These are phyloP conservation scores for Aphrophora alni DNA, from an alignment of 2,888 invertebrate species.

Conservation along the genomic window DNA sequence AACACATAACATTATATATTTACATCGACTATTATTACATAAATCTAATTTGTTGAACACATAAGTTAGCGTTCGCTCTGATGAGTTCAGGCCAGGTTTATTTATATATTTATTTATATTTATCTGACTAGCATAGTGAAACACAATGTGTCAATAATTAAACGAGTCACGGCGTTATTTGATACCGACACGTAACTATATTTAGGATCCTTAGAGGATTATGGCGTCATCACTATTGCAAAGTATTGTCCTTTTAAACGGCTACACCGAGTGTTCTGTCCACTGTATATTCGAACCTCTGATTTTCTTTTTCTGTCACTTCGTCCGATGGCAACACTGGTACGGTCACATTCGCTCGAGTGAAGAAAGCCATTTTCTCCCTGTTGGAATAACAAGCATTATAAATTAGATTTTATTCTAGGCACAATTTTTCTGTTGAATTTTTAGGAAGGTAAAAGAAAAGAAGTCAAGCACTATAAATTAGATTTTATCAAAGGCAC, in stretches of 20 bases:
- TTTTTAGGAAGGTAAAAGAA: too few relatives aligned
- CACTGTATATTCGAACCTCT: constrained; percentile 59
- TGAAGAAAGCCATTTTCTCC: constrained; percentile 97
- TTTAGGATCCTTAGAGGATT: constrained; percentile 6
- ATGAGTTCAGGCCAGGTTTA: constrained; percentile 2
- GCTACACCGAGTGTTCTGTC: constrained; percentile 83
- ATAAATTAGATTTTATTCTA: not conserved
- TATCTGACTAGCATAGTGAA: constrained; percentile 9
- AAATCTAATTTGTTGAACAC: constrained; percentile 9
- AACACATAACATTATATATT: constrained; percentile 9
- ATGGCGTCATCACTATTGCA: constrained; percentile 9
- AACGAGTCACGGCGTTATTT: not conserved
- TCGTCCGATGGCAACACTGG: constrained; percentile 77
- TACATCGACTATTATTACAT: not conserved
- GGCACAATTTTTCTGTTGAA: too few relatives aligned
- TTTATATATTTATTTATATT: not conserved
- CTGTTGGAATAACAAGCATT: constrained; percentile 63
- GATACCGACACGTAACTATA: not conserved
- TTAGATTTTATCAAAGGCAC: not conserved
- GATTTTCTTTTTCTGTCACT: constrained; percentile 54
- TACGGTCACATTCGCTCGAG: constrained; percentile 77
- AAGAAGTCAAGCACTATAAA: not conserved
- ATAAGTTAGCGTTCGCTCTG: not conserved
- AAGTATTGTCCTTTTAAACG: constrained; percentile 15
- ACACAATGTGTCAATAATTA: not conserved